Conservation (phyloP, 2,797 vertebrate genomes). For the Valencia hispanica region DNA sequence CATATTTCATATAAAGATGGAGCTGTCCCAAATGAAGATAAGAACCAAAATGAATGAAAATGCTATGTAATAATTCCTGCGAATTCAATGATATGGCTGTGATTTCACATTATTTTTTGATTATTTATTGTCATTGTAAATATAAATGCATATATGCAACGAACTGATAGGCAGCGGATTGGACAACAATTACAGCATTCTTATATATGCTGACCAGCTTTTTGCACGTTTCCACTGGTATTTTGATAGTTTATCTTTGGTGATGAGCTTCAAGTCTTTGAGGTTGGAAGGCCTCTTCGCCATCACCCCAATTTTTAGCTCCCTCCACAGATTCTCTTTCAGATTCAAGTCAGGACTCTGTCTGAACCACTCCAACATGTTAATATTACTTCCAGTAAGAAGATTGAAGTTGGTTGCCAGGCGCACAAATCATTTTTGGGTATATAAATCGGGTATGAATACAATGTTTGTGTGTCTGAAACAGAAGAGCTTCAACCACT, state of each 20-base stretch:
- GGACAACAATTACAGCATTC: not conserved
- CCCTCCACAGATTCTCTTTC: not conserved
- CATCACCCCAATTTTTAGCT: too few relatives aligned
- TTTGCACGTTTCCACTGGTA: not conserved
- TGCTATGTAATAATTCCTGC: too few relatives aligned
- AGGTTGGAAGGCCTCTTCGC: not conserved
- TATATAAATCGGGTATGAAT: not conserved
- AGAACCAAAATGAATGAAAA: not conserved
- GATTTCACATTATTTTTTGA: too few relatives aligned
- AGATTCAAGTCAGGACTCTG: not conserved
- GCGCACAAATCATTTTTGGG: not conserved
- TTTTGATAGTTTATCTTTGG: not conserved
- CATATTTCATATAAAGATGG: not conserved
- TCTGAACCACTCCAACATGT: too few relatives aligned
- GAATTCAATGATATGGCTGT: too few relatives aligned
- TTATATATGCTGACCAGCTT: not conserved
- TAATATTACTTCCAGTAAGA: too few relatives aligned
- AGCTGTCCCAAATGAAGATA: not conserved
- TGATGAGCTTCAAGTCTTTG: not conserved
- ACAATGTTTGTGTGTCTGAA: too few relatives aligned
- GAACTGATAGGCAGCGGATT: not conserved
- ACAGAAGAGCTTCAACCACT: not conserved
- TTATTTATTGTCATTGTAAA: not conserved
- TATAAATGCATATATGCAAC: not conserved
- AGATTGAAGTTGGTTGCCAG: not conserved